A percentile compares a stretch with the other conserved stretches of the same genome.
phyloP scores from a whole-genome alignment of 2,888 invertebrate genomes.

The Drosophila aldrichi region DNA sequence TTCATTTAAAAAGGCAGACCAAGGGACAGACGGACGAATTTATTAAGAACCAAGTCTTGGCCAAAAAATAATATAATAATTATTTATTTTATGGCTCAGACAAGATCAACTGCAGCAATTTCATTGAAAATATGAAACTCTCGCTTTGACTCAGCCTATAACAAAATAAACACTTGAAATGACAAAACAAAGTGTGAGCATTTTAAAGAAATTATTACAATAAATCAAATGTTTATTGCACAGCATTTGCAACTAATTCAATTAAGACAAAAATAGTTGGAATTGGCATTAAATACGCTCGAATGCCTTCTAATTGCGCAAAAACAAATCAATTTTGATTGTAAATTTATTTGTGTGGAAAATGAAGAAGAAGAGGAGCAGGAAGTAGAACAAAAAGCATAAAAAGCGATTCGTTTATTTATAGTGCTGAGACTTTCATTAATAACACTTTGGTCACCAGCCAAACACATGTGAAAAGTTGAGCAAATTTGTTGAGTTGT shows the following conservation, averaged over 20 bases:
- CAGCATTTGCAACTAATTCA: not conserved
- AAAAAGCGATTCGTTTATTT: constrained; percentile 22
- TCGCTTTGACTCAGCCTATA: too few species aligned
- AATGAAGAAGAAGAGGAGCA: not conserved
- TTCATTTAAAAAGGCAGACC: too few species aligned
- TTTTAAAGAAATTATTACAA: too few species aligned
- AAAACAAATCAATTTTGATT: constrained; percentile 26
- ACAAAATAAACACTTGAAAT: not conserved
- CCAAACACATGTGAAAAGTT: constrained; percentile 56
- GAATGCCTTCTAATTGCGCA: not conserved
- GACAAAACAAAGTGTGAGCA: not conserved
- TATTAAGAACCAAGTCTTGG: too few species aligned
- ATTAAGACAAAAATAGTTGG: not conserved
- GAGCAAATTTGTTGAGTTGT: constrained; percentile 51
- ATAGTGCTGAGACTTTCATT: constrained; percentile 32
- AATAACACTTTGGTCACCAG: constrained; percentile 41
- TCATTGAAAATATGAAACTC: not conserved
- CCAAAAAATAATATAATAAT: too few species aligned
- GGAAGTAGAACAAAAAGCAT: not conserved
- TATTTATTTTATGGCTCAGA: too few species aligned
- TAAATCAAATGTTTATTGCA: not conserved
- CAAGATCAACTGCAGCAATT: not conserved
- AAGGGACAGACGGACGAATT: too few species aligned
- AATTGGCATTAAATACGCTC: not conserved
- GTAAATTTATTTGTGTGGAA: constrained; percentile 10